Base-by-base conservation (phyloP, 2,888 invertebrate genomes). In the Petrophora chlorosata region DNA sequence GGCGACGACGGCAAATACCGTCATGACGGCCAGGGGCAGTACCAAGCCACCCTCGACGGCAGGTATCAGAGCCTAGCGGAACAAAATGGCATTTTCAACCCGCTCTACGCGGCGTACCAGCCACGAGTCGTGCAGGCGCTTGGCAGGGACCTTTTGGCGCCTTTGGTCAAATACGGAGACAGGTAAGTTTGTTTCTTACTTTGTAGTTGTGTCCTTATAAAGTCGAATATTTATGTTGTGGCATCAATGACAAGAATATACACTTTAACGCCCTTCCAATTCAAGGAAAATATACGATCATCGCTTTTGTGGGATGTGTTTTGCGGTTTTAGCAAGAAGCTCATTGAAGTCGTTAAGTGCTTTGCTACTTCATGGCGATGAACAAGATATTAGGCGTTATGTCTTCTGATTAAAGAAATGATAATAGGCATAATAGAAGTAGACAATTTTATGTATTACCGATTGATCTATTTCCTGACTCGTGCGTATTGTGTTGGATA, bases 1-100 rank as follows among this genome's bases (percentile, higher is more conserved):
- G 68, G 72, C 1, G 71, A 82, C 32, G 80, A 82, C 29, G 85
- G 86, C 1, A 65, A 67, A 41, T 87, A 88, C 59, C 67, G 60
- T 4, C 70, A 68, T 5, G 62, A 15, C 10, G 56, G 58, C 26
- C 65, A 69, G 36, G 61, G 61, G 3, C 62, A 67, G 29, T 74
- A 73, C 57, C 63, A 69, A 29, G 53, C 59, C 3, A 41, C 57
- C 3, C 13, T 56, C 3, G 62, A 68, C 16, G 56, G 59, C 5
- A 51, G 48, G 3, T 72, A 66, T 50, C 56, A 56, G 41, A 62
- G 58, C 68, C 67, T 74, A 45, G 23, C 53, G 4, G 65, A 72
- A 41, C 72, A 58, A 19, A 76, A 78, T 54, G 62, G 75, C 65
- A 78, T 79, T 65, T 76, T 73, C 42, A 63, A 61, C 28, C 71